Evolutionary conservation across 2,888 invertebrate species (phyloP), one percentile per base, ranked within the genome.

Genomic region (Xanthorhoe spadicearia): DNA sequence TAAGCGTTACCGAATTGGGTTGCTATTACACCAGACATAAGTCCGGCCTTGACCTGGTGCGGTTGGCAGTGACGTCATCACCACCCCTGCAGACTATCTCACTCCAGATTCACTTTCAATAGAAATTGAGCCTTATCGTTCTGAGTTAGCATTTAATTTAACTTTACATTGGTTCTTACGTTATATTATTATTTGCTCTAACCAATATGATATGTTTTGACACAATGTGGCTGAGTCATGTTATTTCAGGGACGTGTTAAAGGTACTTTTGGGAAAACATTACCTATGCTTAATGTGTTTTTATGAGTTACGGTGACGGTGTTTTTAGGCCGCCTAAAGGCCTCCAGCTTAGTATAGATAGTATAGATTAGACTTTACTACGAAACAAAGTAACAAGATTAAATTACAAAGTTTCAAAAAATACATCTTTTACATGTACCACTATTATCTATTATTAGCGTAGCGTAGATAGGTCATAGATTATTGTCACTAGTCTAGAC

Each of bases 41-140:
- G 61, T 61, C 63, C 70, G 78, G 38, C 82, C 81, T 81, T 82
- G 82, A 82, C 81, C 81, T 66, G 74, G 54, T 35, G 54, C 61
- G 68, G 68, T 66, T 53, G 65, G 43, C 66, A 68, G 74, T 82
- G 81, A 81, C 82, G 81, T 82, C 81, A 82, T 66, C 59, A 58
- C 66, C 63, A 67, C 60, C 67, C 67, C 58, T 53, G 49, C 55
- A 52, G 48, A 13, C 48, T 53, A 46, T 61, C 49, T 55, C 66
- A 66, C 62, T 66, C 32, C 49, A 35, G 49, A 62, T 51, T 52
- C 6, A 48, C 50, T 54, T 66, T 51, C 18, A 49, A 59, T 32
- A 15, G n/a, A 62, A 59, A 59, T 23, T 50, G 13, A 54, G 54
- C 62, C 50, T 51, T 66, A 35, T 18, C n/a, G 7, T 7, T 13